Base-by-base conservation (phyloP, 2,113 vertebrate species). In the Tragelaphus imberbis region DNA sequence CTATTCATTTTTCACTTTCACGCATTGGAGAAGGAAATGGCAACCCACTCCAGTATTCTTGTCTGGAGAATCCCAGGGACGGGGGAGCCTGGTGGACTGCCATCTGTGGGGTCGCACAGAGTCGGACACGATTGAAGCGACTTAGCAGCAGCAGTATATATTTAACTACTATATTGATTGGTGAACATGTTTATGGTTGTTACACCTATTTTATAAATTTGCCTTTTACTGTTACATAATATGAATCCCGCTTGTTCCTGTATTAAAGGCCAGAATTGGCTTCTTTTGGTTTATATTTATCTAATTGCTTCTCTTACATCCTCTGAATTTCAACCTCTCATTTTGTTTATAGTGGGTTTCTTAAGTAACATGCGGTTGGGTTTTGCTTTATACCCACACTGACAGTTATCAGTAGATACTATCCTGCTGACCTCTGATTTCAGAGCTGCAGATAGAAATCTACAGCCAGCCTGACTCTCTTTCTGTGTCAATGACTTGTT, bases 271-370 rank as follows among this genome's bases (percentile, higher is more conserved):
- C 53, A 95, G 58, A 49, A 16, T 61, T 92, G 21, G 17, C 47
- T 95, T 97, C 13, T 33, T 77, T 84, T 21, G 5, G 16, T 90
- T 94, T 82, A 61, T 77, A 81, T 89, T 89, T 91, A 91, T 33
- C n/a, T 91, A 84, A 30, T 77, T 10, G 13, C 79, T 56, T 71
- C 47, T 82, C 84, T 90, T 85, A 85, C 1, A 61, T 21, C 23
- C 56, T 97, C 65, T 91, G 65, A 86, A 59, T 89, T 96, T 91
- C n/a, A 85, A 56, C 8, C 33, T 93, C 23, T 51, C 33, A 51
- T 13, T 68, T 92, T 97, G 51, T 84, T 84, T 93, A 96, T 91
- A 91, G 92, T 63, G 30, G 25, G 12, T 88, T 75, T 91, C 85
- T 88, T 30, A 75, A 55, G 59, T 44, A 56, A 49, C 14, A 2